These are phyloP conservation scores for Paradoxurus hermaphroditus DNA, from an alignment of 2,113 vertebrate genomes.

Conservation along the genomic window DNA sequence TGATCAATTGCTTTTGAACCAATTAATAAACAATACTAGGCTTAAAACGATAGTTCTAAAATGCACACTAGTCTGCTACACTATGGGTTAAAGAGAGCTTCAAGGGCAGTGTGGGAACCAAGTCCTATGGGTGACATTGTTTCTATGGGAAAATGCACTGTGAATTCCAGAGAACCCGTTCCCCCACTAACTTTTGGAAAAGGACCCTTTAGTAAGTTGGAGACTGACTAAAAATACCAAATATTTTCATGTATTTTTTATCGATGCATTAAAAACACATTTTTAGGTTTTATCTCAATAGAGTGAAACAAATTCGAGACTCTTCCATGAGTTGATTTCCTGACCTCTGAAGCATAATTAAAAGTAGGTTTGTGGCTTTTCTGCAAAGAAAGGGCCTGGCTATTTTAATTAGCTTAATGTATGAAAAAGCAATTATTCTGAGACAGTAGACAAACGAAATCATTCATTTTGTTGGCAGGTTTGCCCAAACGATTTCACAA, in stretches of 20 bases:
- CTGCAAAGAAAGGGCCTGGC: not conserved
- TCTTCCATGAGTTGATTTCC: slow-evolving; percentile 10
- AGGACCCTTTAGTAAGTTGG: slow-evolving; percentile 43
- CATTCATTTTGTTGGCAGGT: slow-evolving; percentile 39
- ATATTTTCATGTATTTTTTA: slow-evolving; percentile 59
- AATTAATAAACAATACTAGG: not conserved
- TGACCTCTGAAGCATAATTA: not conserved
- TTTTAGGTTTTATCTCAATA: slow-evolving; percentile 62
- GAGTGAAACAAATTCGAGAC: slow-evolving; percentile 39
- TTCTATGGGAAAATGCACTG: slow-evolving; percentile 64
- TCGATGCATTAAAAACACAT: slow-evolving; percentile 59
- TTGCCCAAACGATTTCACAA: slow-evolving; percentile 39
- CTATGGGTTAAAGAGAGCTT: slow-evolving; percentile 41
- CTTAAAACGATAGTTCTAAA: slow-evolving; percentile 12
- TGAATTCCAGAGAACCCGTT: slow-evolving; percentile 64
- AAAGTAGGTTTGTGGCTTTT: slow-evolving; percentile 19
- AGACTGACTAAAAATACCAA: slow-evolving; percentile 68
- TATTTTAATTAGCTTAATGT: slow-evolving; percentile 56
- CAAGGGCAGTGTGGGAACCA: slow-evolving; percentile 48
- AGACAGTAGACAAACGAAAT: slow-evolving; percentile 63
- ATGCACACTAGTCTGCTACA: not conserved
- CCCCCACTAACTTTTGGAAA: slow-evolving; percentile 53
- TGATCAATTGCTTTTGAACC: not conserved
- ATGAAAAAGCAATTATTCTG: slow-evolving; percentile 40
- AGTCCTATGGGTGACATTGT: slow-evolving; percentile 38